Conservation (phyloP, 2,888 invertebrate genomes). For the Crepidodera aurea region DNA sequence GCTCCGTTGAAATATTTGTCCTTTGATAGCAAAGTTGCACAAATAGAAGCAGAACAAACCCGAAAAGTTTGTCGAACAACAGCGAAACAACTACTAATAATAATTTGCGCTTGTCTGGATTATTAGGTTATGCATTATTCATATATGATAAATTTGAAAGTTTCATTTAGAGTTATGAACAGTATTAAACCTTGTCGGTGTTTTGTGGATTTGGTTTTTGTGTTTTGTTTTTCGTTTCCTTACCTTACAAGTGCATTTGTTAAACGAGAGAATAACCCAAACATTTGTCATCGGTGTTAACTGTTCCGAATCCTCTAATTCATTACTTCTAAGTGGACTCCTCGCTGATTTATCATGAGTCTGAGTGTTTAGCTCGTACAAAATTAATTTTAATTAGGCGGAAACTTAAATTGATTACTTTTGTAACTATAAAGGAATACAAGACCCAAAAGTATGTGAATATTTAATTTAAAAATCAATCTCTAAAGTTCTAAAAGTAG, state of each 20-base stretch:
- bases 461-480: too few relatives aligned
- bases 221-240: neutral
- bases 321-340: too few relatives aligned
- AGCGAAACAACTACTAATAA: conserved; percentile 24
- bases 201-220: neutral
- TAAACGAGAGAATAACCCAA: neutral
- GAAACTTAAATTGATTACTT: too few relatives aligned
- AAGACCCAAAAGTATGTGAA: too few relatives aligned
- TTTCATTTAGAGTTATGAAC: conserved; percentile 7
- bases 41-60: conserved; percentile 24
- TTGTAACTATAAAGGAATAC: too few relatives aligned
- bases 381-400: too few relatives aligned
- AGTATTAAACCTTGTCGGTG: conserved; percentile 10
- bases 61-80: conserved; percentile 24
- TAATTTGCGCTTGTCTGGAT: conserved; percentile 19
- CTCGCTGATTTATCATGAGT: too few relatives aligned
- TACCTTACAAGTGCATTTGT: neutral
- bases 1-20: conserved; percentile 22
- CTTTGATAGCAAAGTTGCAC: conserved; percentile 22
- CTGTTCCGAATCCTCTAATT: too few relatives aligned
- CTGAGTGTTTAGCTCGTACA: too few relatives aligned
- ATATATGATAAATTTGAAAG: conserved; percentile 16
- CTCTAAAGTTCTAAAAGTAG: too few relatives aligned
- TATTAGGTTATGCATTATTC: conserved; percentile 23
- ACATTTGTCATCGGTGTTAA: neutral